Conservation (phyloP, 2,888 invertebrate species). For the Nomada ferruginata region DNA sequence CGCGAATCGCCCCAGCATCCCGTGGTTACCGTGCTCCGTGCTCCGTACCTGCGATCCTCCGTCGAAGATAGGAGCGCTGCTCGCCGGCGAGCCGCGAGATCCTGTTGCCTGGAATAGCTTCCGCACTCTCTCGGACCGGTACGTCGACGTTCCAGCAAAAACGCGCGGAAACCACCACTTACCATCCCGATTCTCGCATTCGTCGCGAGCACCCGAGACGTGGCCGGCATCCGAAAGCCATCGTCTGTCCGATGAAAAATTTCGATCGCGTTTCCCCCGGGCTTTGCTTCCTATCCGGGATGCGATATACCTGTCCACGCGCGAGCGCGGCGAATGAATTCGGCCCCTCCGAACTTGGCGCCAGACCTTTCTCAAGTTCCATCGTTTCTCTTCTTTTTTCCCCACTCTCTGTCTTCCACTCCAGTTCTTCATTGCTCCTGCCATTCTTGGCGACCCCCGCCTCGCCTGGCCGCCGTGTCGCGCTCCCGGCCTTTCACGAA, state of each 20-base stretch:
- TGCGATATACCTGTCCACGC: background rate
- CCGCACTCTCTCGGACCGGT: conserved; percentile 27
- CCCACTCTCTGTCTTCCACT: background rate
- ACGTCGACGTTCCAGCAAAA: conserved; percentile 32
- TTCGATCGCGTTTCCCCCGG: conserved; percentile 27
- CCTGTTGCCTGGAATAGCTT: conserved; percentile 50
- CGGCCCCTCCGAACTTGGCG: conserved; percentile 47
- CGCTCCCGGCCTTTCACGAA: conserved; percentile 60
- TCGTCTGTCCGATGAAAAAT: conserved; percentile 31
- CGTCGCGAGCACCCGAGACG: conserved; percentile 35
- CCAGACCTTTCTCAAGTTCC: conserved; percentile 53
- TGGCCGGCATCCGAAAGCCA: conserved; percentile 31
- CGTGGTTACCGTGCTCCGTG: no score
- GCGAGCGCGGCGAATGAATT: conserved; percentile 51
- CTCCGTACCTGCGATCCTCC: conserved; percentile 39
- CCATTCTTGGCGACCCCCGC: conserved; percentile 57
- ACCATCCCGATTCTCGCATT: conserved; percentile 21
- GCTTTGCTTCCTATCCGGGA: conserved; percentile 11
- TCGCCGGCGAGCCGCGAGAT: conserved; percentile 35
- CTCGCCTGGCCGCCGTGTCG: conserved; percentile 29
- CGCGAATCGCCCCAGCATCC: conserved; percentile 43
- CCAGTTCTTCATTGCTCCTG: conserved; percentile 27
- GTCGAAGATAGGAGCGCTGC: conserved; percentile 42
- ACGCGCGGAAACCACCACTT: conserved; percentile 24
- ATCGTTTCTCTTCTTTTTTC: conserved; percentile 16